A percentile compares a stretch with the other conserved stretches of the same genome.
phyloP scores from a whole-genome alignment of 2,113 vertebrate species.

The Engraulis encrasicolus region DNA sequence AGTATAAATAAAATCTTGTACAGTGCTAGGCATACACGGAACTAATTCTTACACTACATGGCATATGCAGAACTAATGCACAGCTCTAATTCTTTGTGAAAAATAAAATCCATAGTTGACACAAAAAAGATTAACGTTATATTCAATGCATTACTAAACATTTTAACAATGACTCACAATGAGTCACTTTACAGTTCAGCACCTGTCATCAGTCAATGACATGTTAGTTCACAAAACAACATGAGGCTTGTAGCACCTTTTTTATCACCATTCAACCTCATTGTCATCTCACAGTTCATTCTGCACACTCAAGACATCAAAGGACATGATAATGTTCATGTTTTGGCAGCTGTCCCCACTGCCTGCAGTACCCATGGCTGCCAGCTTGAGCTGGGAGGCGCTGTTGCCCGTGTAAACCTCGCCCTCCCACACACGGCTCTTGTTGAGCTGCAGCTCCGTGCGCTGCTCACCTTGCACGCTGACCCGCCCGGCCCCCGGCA shows the following conservation, averaged over 20 bases:
- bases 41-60: background rate
- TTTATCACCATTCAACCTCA: background rate
- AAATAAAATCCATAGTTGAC: background rate
- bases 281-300: constrained; percentile 23
- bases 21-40: too few relatives aligned
- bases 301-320: constrained; percentile 47
- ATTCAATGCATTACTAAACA: background rate
- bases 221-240: background rate
- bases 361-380: constrained; percentile 36
- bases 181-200: background rate
- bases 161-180: background rate
- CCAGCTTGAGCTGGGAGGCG: constrained; percentile 48
- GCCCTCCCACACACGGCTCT: constrained; percentile 60
- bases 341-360: constrained; percentile 35
- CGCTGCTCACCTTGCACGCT: constrained; percentile 49
- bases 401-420: constrained; percentile 42
- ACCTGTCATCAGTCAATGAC: background rate
- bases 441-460: constrained; percentile 43
- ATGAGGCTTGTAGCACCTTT: background rate
- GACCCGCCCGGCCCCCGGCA: constrained; percentile 54
- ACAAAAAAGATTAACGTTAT: background rate
- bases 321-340: constrained; percentile 59
- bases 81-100: background rate
- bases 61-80: background rate
- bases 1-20: too few relatives aligned